Conservation (phyloP, 2,888 invertebrate genomes). For the Harmothoe impar region DNA sequence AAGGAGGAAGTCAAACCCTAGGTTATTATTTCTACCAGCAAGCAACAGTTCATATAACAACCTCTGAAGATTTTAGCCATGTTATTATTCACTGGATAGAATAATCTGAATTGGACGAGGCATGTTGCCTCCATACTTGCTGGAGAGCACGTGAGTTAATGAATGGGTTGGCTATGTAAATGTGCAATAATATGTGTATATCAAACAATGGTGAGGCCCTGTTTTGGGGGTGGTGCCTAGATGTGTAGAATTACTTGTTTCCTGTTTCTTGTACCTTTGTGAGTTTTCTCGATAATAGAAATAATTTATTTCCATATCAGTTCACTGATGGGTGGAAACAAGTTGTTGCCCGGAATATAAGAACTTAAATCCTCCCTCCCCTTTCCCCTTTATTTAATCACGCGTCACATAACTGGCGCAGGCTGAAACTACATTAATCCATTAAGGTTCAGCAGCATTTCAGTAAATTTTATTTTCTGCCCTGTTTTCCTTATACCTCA, state of each 20-base stretch:
- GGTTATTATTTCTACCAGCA: conserved; percentile 53
- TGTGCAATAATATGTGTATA: conserved; percentile 54
- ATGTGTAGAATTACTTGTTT: neutral
- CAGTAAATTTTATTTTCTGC: too few species aligned
- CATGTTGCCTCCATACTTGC: neutral
- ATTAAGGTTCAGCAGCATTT: too few species aligned
- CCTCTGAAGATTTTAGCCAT: conserved; percentile 27
- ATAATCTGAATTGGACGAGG: neutral
- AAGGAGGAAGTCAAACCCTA: neutral
- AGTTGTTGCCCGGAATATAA: too few species aligned
- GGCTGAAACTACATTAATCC: too few species aligned
- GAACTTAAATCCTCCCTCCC: too few species aligned
- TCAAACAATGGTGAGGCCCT: neutral
- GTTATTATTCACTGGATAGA: neutral
- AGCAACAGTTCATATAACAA: neutral
- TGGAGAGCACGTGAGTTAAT: neutral
- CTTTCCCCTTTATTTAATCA: too few species aligned
- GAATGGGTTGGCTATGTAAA: conserved; percentile 48
- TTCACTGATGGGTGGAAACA: too few species aligned
- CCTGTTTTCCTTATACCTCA: too few species aligned
- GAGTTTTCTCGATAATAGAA: neutral
- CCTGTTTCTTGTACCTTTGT: neutral
- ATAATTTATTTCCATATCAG: too few species aligned
- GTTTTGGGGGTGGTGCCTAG: neutral
- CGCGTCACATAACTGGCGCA: too few species aligned